Base-by-base conservation (phyloP, 2,113 vertebrate species). In the Cettia cetti region DNA sequence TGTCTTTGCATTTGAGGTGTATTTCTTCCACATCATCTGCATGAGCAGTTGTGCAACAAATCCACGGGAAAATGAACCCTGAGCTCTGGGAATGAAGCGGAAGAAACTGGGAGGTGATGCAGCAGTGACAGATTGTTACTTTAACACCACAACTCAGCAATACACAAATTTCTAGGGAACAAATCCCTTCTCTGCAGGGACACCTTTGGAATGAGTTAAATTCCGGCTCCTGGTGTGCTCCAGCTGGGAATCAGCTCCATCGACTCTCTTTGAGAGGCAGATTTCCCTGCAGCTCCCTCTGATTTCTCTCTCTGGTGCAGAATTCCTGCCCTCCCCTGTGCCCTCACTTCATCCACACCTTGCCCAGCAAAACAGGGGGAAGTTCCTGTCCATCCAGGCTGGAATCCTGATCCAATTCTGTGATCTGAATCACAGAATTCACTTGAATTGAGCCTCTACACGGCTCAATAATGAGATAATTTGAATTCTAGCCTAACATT, bases 231-330 rank as follows among this genome's bases (percentile, higher is more conserved):
- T 18, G 1, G 15, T 8, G 28, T 50, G 45, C 59, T 45, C 52
- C 86, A 30, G 69, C 45, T 39, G 54, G 78, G 61, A 53, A 40
- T 30, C 30, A 13, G 69, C 27, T 78, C 19, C 63, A 2, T 2
- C 1, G 2, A 6, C 16, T 49, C 49, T 30, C 9, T 11, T 1
- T 7, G 42, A 65, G 27, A 2, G 20, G 59, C 27, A 44, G 18
- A 33, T 59, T 65, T 37, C 37, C 49, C 42, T 31, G 65, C 66
- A 64, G 42, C 14, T 72, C 59, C 27, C 50, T 27, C 13, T 47
- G 0, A 1, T 2, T 23, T 40, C 40, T 30, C 30, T 40, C 33
- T 15, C 35, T 18, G 66, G 22, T 35, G 31, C 42, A 57, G 50
- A 20, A 52, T 45, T 52, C 15, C 33, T 66, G 23, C 52, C 27